Conservation (phyloP, 2,113 vertebrate genomes). For the Nannobrachium achirus region DNA sequence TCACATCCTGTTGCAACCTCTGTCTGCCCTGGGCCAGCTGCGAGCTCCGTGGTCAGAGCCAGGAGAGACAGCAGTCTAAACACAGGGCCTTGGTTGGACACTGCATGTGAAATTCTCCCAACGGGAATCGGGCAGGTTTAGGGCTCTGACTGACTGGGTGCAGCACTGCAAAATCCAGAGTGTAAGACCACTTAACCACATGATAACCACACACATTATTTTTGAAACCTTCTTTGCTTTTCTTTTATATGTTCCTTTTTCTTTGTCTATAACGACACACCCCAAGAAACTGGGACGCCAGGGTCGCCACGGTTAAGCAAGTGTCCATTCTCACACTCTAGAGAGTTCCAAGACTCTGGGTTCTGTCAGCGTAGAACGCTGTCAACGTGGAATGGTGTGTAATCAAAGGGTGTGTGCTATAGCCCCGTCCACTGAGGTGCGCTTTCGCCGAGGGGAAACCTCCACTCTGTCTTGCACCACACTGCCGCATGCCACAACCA, state of each 20-base stretch:
- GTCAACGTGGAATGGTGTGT: conserved; percentile 55
- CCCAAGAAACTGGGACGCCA: too few relatives aligned
- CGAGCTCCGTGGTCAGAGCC: conserved; percentile 31
- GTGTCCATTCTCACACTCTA: too few relatives aligned
- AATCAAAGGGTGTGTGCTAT: conserved; percentile 55
- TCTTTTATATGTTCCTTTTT: too few relatives aligned
- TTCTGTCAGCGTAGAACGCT: conserved; percentile 21
- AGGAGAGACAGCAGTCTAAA: conserved; percentile 58
- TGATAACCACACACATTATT: too few relatives aligned
- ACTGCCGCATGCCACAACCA: conserved; percentile 68
- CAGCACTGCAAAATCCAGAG: too few relatives aligned
- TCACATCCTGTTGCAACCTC: conserved; percentile 37
- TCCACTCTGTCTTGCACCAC: conserved; percentile 57
- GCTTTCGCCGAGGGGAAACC: conserved; percentile 51
- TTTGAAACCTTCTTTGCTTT: too few relatives aligned
- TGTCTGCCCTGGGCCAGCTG: conserved; percentile 16
- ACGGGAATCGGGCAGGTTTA: conserved; percentile 54
- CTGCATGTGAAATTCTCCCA: conserved; percentile 63
- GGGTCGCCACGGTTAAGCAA: too few relatives aligned
- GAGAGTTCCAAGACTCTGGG: too few relatives aligned
- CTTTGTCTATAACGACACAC: too few relatives aligned
- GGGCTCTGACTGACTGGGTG: conserved; percentile 18
- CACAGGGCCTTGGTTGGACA: conserved; percentile 48
- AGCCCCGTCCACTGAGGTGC: conserved; percentile 33
- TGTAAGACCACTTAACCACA: too few relatives aligned